These are phyloP conservation scores for Melanocharis versteri DNA, from an alignment of 2,113 vertebrate genomes.

Conservation along the genomic window DNA sequence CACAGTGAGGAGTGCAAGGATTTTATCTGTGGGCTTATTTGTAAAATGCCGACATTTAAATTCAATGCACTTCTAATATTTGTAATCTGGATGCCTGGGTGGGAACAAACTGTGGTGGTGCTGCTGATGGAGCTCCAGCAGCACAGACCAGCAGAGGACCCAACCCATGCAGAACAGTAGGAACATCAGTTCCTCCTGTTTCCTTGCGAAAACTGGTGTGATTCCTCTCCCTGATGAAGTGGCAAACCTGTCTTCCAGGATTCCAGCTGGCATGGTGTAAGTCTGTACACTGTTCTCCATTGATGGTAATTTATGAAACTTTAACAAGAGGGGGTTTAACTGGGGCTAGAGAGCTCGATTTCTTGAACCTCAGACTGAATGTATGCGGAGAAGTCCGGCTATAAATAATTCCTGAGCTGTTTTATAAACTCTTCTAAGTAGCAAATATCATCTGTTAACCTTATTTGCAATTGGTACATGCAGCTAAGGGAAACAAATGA, in stretches of 20 bases:
- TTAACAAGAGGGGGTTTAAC: neutral
- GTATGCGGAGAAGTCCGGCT: neutral
- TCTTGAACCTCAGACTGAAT: neutral
- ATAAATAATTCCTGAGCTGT: constrained; percentile 40
- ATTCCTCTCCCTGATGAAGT: neutral
- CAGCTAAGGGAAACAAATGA: constrained; percentile 53
- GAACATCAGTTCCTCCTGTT: neutral
- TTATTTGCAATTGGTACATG: constrained; percentile 51
- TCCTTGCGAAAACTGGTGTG: neutral
- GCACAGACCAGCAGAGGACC: neutral
- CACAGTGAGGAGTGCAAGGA: neutral
- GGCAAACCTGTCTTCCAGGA: neutral
- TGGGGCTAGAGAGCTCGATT: neutral
- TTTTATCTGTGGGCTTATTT: neutral
- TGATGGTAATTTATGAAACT: neutral
- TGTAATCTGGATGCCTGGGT: neutral
- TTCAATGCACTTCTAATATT: neutral
- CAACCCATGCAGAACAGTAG: neutral
- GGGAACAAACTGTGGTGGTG: neutral
- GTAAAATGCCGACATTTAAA: neutral
- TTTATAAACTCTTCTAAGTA: constrained; percentile 34
- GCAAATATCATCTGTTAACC: constrained; percentile 39
- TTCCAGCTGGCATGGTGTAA: neutral
- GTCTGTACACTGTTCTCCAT: neutral
- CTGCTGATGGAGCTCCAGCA: neutral